phyloP scores from a whole-genome alignment of 2,113 vertebrate genomes.

The Clarias magur region DNA sequence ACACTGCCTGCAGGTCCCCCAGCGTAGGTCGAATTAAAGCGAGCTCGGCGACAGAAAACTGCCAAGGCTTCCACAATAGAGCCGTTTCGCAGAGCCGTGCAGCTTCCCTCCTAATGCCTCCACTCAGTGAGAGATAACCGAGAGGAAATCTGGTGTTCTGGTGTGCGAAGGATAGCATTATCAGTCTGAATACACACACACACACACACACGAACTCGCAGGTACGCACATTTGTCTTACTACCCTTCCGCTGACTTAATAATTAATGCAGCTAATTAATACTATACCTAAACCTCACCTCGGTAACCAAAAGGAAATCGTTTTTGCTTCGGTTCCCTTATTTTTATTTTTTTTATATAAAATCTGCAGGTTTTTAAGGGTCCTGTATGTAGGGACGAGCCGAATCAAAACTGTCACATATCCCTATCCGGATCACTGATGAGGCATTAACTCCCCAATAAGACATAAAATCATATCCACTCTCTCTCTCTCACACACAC shows the following conservation, averaged over 20 bases:
- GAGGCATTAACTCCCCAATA: not conserved
- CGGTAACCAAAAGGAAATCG: not conserved
- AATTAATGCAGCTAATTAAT: not conserved
- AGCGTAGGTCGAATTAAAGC: constrained; percentile 13
- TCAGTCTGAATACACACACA: constrained; percentile 46
- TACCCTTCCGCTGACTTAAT: not conserved
- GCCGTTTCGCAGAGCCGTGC: not conserved
- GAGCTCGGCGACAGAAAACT: constrained; percentile 13
- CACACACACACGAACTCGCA: constrained; percentile 30
- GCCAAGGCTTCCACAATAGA: not conserved
- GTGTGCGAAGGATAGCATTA: constrained; percentile 40
- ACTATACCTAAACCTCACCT: not conserved
- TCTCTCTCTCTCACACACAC: constrained; percentile 27
- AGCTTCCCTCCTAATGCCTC: constrained; percentile 8
- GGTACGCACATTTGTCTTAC: not conserved
- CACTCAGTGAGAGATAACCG: constrained; percentile 14
- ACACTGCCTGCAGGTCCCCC: not conserved
- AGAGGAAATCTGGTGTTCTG: constrained; percentile 41
- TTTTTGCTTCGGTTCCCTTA: not conserved
- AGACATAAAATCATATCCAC: not conserved
- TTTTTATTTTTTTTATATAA: not conserved
- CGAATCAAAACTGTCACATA: not conserved
- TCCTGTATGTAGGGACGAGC: not conserved
- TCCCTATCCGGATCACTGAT: no score
- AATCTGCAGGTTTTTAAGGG: not conserved